These are phyloP conservation scores for Cephalopachus bancanus DNA, from an alignment of 2,797 vertebrate genomes.

Conservation along the genomic window DNA sequence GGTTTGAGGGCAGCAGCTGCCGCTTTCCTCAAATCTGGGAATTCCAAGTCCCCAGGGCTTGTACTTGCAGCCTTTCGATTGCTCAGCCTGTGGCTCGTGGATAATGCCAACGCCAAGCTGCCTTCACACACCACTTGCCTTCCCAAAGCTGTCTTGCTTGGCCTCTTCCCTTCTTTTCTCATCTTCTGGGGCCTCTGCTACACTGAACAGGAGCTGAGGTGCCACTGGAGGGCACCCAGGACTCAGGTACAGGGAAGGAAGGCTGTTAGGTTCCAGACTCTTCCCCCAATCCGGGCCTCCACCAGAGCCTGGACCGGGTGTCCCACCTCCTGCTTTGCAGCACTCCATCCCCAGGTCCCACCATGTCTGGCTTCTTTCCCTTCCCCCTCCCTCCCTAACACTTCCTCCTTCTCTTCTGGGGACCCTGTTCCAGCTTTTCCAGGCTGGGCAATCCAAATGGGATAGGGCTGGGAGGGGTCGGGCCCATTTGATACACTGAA, in stretches of 20 bases:
- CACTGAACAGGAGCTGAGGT: neutral
- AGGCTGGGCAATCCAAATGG: neutral
- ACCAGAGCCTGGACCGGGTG: neutral
- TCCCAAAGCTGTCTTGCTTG: neutral
- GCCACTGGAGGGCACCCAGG: slow-evolving; percentile 9
- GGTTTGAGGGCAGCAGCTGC: neutral
- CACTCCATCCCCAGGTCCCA: slow-evolving; percentile 1
- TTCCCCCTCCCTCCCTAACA: neutral
- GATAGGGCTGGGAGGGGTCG: neutral
- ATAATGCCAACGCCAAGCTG: neutral
- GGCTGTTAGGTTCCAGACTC: neutral
- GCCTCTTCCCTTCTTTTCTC: neutral
- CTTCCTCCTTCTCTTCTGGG: neutral
- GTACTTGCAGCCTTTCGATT: neutral
- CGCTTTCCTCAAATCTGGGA: neutral
- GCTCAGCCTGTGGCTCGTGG: neutral
- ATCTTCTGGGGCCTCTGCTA: neutral
- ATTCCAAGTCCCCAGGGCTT: neutral
- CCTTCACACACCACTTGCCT: neutral
- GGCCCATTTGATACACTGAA: neutral
- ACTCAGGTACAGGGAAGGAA: neutral
- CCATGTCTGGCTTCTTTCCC: neutral
- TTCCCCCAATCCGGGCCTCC: neutral
- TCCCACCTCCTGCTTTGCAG: neutral
- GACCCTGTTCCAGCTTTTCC: neutral